Conservation (phyloP, 2,888 invertebrate genomes). For the Dynastes grantii region DNA sequence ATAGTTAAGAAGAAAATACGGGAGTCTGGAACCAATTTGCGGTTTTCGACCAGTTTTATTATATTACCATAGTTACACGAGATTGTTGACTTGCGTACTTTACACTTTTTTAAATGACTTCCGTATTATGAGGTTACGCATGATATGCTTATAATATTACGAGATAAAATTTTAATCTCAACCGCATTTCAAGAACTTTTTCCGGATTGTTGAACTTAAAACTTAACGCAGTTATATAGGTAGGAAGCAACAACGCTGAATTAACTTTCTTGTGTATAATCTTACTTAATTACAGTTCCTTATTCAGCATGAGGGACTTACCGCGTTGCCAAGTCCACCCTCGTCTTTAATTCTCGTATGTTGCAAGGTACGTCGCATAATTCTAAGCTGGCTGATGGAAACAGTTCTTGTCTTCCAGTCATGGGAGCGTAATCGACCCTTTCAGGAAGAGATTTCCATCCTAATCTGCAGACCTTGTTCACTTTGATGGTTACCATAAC, state of each 20-base stretch:
- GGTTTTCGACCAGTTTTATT: not conserved
- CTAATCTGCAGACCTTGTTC: slow-evolving; percentile 72
- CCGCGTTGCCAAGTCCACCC: slow-evolving; percentile 68
- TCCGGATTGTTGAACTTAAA: not conserved
- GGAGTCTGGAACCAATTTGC: not conserved
- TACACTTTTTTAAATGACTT: not conserved
- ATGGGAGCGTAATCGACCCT: slow-evolving; percentile 91
- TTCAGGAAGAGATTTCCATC: slow-evolving; percentile 81
- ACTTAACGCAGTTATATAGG: not conserved
- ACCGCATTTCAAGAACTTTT: not conserved
- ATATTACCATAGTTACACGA: not conserved
- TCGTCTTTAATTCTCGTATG: slow-evolving; percentile 31
- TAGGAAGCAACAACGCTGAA: not conserved
- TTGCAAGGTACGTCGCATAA: slow-evolving; percentile 34
- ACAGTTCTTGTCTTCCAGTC: slow-evolving; percentile 84
- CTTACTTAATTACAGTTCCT: not conserved
- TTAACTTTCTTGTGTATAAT: not conserved
- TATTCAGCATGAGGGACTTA: slow-evolving; percentile 51
- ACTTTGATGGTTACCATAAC: slow-evolving; percentile 96
- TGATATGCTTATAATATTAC: not conserved
- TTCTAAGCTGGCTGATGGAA: slow-evolving; percentile 79
- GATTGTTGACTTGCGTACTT: not conserved
- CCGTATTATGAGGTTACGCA: not conserved
- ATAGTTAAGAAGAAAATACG: not conserved
- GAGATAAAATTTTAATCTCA: not conserved